phyloP scores from a whole-genome alignment of 2,888 invertebrate species.

The Sphaerophoria taeniata region DNA sequence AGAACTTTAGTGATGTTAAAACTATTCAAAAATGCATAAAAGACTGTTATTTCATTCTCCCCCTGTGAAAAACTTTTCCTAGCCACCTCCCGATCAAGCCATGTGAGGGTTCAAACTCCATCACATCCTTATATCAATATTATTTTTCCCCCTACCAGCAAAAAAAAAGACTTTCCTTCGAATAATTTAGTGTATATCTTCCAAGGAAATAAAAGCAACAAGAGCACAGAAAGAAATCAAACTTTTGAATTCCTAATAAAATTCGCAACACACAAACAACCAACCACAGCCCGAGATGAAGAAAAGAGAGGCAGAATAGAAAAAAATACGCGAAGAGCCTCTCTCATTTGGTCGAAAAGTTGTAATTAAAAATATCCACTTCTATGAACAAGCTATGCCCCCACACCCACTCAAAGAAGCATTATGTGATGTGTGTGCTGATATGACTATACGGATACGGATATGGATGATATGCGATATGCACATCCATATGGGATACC shows the following conservation, averaged over 20 bases:
- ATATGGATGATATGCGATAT: constrained; percentile 33
- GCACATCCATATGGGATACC: constrained; percentile 59
- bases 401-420: neutral
- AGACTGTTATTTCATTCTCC: no score
- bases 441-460: constrained; percentile 10
- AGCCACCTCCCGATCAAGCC: neutral
- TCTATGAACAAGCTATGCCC: constrained; percentile 51
- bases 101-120: neutral
- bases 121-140: constrained; percentile 26
- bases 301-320: neutral
- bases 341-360: constrained; percentile 69
- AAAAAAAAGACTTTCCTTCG: constrained; percentile 39
- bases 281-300: neutral
- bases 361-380: constrained; percentile 74
- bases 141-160: neutral
- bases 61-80: neutral
- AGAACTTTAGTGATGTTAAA: no score
- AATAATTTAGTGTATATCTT: constrained; percentile 61
- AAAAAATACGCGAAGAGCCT: no score
- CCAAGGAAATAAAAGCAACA: constrained; percentile 43
- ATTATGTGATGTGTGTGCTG: neutral
- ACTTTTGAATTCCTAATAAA: constrained; percentile 68
- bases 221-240: neutral
- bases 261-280: constrained; percentile 57
- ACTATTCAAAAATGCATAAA: no score